phyloP scores from a whole-genome alignment of 2,888 invertebrate species.

The Quadriops clusia region DNA sequence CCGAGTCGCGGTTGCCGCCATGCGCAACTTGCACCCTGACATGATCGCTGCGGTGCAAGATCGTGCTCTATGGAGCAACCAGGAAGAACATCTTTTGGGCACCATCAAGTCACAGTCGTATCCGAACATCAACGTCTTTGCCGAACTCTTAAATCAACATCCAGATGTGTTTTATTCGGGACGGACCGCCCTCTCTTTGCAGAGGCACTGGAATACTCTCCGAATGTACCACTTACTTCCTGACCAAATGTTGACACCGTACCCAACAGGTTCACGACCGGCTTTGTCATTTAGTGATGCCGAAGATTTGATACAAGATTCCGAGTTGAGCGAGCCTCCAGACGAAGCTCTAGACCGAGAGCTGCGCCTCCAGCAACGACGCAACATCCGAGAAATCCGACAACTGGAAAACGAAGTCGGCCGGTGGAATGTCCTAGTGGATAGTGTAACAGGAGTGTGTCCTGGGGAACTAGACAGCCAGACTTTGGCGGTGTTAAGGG shows the following conservation, averaged over 20 bases:
- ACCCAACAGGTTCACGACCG: slow-evolving; percentile 28
- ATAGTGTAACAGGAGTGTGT: slow-evolving; percentile 74
- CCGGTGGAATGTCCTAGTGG: slow-evolving; percentile 87
- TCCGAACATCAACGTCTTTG: slow-evolving; percentile 67
- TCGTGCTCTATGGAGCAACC: slow-evolving; percentile 77
- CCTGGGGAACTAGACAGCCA: slow-evolving; percentile 86
- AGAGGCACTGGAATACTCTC: slow-evolving; percentile 85
- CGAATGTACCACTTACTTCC: slow-evolving; percentile 85
- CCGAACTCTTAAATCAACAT: slow-evolving; percentile 72
- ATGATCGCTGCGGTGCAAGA: slow-evolving; percentile 76
- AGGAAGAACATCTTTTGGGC: slow-evolving; percentile 78
- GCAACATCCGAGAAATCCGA: slow-evolving; percentile 55
- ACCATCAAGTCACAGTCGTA: slow-evolving; percentile 52
- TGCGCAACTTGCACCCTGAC: slow-evolving; percentile 89
- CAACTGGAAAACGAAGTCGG: slow-evolving; percentile 78
- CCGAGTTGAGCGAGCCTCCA: slow-evolving; percentile 66
- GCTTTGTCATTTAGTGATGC: slow-evolving; percentile 79
- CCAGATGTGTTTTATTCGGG: slow-evolving; percentile 78
- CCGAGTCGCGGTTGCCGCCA: slow-evolving; percentile 80
- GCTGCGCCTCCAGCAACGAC: slow-evolving; percentile 41
- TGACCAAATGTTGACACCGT: slow-evolving; percentile 61
- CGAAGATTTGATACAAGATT: slow-evolving; percentile 77
- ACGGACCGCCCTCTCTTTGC: slow-evolving; percentile 73
- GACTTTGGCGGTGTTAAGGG: slow-evolving; percentile 84
- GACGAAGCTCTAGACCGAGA: slow-evolving; percentile 76